phyloP scores from a whole-genome alignment of 23 tunicate species.

The Ascidia mentula region DNA sequence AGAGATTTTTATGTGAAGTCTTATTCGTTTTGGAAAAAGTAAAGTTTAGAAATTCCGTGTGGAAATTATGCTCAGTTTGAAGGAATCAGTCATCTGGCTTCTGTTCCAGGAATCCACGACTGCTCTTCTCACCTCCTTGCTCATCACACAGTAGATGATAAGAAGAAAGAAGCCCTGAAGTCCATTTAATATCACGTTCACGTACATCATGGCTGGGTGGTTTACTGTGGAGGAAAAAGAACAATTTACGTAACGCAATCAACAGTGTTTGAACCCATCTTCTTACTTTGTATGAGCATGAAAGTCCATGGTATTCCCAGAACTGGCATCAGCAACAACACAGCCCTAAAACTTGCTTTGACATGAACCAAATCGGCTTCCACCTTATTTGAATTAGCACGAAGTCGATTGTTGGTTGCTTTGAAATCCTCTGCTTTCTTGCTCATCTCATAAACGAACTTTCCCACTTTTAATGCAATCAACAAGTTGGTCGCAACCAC shows the following conservation, averaged over 20 bases:
- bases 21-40: too few species aligned
- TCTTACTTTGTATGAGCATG: neutral
- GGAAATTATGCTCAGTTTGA: too few species aligned
- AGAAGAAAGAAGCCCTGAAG: neutral
- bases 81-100: too few species aligned
- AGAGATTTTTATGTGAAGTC: too few species aligned
- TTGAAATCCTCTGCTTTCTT: conserved; percentile 8
- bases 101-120: neutral
- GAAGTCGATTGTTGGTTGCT: neutral
- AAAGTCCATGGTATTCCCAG: neutral
- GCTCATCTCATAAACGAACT: conserved; percentile 8
- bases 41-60: too few species aligned
- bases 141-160: neutral
- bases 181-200: neutral
- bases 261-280: neutral
- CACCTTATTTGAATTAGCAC: neutral
- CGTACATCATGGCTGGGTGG: neutral
- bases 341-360: neutral
- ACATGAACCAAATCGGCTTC: neutral
- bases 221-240: neutral
- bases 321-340: neutral
- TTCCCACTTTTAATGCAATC: neutral
- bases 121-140: neutral
- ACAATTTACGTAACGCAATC: too few species aligned
- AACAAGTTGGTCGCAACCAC: neutral